Percentiles rank a stretch among this genome's conserved stretches.
Evolutionary conservation across 2,113 vertebrate genomes (phyloP).

Genomic region (Capra hircus): DNA sequence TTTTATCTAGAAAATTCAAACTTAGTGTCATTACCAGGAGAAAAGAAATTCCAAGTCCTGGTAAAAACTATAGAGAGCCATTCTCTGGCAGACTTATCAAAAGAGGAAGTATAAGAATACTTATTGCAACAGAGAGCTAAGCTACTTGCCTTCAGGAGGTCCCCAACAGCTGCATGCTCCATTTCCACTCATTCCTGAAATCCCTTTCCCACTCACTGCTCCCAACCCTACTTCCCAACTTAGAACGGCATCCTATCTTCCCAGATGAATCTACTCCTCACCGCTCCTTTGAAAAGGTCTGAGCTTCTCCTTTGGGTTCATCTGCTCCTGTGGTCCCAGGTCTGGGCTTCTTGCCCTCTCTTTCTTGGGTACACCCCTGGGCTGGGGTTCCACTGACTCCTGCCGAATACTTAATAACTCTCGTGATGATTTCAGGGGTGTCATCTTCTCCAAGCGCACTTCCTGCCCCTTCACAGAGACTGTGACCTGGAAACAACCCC

Average conservation of each 20-base stretch:
- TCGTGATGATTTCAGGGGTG: conserved; percentile 57
- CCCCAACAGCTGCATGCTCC: background rate
- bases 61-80: background rate
- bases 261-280: conserved; percentile 61
- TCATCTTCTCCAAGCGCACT: conserved; percentile 64
- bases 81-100: conserved; percentile 3
- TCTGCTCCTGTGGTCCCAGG: conserved; percentile 65
- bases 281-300: conserved; percentile 67
- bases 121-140: background rate
- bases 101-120: background rate
- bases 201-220: conserved; percentile 39
- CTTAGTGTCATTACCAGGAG: background rate
- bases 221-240: conserved; percentile 49
- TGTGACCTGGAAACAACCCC: conserved; percentile 67
- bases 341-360: conserved; percentile 63
- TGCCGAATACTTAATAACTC: conserved; percentile 66
- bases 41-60: conserved; percentile 29
- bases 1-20: conserved; percentile 40
- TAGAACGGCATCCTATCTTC: conserved; percentile 35
- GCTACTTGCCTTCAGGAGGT: background rate
- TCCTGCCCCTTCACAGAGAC: conserved; percentile 68
- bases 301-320: conserved; percentile 66
- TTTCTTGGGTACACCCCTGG: conserved; percentile 63
- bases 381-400: conserved; percentile 65
- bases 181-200: background rate